A percentile compares a stretch with the other conserved stretches of the same genome.
phyloP scores from a whole-genome alignment of 2,113 vertebrate species.

The Haplochromis burtoni region DNA sequence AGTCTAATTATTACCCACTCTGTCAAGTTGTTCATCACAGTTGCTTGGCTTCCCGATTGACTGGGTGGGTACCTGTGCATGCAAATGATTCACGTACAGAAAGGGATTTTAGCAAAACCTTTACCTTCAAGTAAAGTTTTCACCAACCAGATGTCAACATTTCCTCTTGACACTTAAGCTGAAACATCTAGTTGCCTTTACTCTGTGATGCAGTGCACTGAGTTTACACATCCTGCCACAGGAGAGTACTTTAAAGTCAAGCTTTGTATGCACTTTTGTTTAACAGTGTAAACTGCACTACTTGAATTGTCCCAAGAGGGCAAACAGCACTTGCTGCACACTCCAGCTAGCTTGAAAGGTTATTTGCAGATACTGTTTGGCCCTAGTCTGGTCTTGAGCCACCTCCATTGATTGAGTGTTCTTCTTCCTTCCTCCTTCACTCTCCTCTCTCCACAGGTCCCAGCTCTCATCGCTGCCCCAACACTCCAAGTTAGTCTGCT shows the following conservation, averaged over 20 bases:
- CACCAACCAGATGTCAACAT: neutral
- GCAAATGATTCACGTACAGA: neutral
- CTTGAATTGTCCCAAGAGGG: constrained; percentile 14
- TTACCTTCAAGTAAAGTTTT: neutral
- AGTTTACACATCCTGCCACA: neutral
- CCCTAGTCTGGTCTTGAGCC: constrained; percentile 27
- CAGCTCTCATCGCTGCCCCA: constrained; percentile 96
- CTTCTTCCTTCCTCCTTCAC: constrained; percentile 71
- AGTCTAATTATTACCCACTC: neutral
- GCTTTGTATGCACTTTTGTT: neutral
- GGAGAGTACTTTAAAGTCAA: neutral
- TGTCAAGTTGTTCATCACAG: neutral
- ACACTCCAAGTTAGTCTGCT: constrained; percentile 96
- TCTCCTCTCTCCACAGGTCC: constrained; percentile 87
- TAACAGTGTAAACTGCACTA: neutral
- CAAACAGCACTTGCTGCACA: neutral
- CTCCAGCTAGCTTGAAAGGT: constrained; percentile 14
- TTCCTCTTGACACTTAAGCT: neutral
- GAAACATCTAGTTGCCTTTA: neutral
- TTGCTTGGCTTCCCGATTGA: neutral
- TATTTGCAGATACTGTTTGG: constrained; percentile 44
- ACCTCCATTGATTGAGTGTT: constrained; percentile 56
- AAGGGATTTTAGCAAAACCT: neutral
- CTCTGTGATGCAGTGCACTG: neutral
- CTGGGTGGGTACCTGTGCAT: neutral